These are phyloP conservation scores for Pseudomyrmex sp. DNA, from an alignment of 1,140 invertebrate species.

Conservation along the genomic window DNA sequence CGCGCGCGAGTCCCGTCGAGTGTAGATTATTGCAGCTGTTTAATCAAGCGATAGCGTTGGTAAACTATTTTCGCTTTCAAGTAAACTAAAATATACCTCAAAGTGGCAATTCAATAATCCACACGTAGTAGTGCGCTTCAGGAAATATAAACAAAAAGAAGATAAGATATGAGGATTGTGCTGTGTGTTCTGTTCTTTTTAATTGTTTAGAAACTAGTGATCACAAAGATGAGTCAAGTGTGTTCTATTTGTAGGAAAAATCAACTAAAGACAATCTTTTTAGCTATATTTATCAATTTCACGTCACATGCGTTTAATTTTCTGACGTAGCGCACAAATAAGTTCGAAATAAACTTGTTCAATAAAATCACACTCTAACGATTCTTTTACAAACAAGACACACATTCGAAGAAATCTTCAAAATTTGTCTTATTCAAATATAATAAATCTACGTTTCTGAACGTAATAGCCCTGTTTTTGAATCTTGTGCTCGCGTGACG, in stretches of 20 bases:
- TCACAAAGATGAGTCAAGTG: too few species aligned
- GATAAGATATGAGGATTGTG: neutral
- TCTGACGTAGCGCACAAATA: too few species aligned
- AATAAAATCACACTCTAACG: too few species aligned
- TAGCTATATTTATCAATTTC: too few species aligned
- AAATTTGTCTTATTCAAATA: neutral
- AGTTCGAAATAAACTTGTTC: too few species aligned
- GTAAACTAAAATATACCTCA: neutral
- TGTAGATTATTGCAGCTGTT: neutral
- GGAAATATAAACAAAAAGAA: neutral
- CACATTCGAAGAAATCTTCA: neutral
- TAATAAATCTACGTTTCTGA: neutral
- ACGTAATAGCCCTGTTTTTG: neutral
- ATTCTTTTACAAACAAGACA: neutral
- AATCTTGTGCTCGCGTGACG: constrained; percentile 37
- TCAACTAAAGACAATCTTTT: too few species aligned
- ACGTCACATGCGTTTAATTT: too few species aligned
- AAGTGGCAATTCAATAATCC: neutral
- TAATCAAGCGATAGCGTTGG: neutral
- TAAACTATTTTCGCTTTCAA: neutral
- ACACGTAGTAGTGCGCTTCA: neutral
- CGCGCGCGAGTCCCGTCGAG: neutral
- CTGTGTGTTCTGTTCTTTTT: neutral
- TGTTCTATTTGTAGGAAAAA: too few species aligned
- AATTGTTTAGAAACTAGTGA: neutral